Conservation (phyloP, 2,797 vertebrate genomes). For the Bradypodion pumilum region DNA sequence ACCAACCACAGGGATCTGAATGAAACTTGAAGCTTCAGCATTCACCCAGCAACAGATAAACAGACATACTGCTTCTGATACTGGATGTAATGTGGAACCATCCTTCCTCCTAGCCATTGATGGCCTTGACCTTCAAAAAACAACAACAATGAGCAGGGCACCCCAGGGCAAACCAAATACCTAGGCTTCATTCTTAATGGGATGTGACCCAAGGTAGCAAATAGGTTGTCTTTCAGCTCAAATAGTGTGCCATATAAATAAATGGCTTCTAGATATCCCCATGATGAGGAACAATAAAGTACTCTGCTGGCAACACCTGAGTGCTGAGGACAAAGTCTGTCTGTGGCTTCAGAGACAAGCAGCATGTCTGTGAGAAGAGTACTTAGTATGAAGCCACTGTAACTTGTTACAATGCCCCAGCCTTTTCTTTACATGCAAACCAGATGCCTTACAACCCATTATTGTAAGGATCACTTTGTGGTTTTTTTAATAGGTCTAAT, state of each 20-base stretch:
- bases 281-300: neutral
- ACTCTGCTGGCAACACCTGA: neutral
- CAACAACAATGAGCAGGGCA: too few relatives aligned
- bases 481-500: neutral
- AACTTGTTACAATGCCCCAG: neutral
- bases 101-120: too few relatives aligned
- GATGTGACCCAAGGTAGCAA: neutral
- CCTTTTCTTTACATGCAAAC: neutral
- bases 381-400: neutral
- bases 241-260: neutral
- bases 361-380: neutral
- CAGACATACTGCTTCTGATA: too few relatives aligned
- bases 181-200: neutral
- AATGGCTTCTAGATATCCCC: neutral
- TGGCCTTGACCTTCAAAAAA: too few relatives aligned
- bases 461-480: neutral
- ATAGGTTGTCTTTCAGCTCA: neutral
- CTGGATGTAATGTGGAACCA: too few relatives aligned
- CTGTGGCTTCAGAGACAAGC: neutral
- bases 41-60: too few relatives aligned
- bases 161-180: neutral
- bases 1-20: too few relatives aligned
- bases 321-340: neutral
- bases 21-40: too few relatives aligned
- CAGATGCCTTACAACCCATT: neutral